phyloP scores from a whole-genome alignment of 2,113 vertebrate species.

The Gallinago jamesoni region DNA sequence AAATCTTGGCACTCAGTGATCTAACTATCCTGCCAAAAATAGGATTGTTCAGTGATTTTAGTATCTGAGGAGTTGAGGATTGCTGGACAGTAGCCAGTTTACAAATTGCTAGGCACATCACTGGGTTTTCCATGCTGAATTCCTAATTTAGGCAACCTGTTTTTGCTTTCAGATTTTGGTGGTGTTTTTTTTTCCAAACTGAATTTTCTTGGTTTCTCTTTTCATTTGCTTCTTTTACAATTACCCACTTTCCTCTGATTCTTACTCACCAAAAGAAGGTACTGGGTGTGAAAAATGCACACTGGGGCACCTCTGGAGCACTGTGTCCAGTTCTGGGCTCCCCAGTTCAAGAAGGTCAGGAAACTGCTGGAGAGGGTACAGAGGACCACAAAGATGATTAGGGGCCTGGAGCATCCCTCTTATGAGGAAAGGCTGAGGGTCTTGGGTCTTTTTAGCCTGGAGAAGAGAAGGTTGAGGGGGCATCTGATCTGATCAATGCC shows the following conservation, averaged over 20 bases:
- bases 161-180: background rate
- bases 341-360: no score
- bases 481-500: no score
- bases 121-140: background rate
- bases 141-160: background rate
- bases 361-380: no score
- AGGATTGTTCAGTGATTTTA: background rate
- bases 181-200: background rate
- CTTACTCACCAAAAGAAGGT: background rate
- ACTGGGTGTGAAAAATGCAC: background rate
- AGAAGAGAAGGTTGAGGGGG: no score
- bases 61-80: background rate
- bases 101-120: background rate
- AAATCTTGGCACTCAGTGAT: background rate
- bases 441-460: no score
- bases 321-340: no score
- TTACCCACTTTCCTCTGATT: background rate
- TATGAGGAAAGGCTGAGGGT: no score
- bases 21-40: background rate
- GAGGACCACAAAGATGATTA: no score
- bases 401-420: no score
- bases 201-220: background rate
- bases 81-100: background rate
- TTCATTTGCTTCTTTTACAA: background rate
- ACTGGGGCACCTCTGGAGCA: no score